Percentiles rank a stretch among this genome's conserved stretches.
These are phyloP conservation scores for Cydia pomonella DNA, from an alignment of 1,140 invertebrate genomes.

Conservation along the genomic window DNA sequence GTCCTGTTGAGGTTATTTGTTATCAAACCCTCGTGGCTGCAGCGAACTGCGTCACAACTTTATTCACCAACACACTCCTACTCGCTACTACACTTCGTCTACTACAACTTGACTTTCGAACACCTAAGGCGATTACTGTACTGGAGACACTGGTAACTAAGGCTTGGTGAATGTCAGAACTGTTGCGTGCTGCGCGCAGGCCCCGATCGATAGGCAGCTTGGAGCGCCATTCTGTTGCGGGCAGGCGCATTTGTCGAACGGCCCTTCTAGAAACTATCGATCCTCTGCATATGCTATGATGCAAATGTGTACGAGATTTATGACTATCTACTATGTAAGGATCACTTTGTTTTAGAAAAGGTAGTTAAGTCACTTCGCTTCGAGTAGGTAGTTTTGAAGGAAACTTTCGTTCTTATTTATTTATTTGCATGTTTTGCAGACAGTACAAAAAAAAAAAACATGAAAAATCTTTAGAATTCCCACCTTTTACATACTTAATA, in stretches of 20 bases:
- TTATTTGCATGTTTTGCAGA: no score
- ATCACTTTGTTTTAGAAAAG: no score
- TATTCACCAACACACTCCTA: neutral
- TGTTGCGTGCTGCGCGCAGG: conserved; percentile 19
- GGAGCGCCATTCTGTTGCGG: conserved; percentile 1
- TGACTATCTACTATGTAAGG: neutral
- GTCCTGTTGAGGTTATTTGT: conserved; percentile 17
- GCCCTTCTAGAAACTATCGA: conserved; percentile 26
- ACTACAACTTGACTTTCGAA: neutral
- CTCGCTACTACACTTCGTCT: neutral
- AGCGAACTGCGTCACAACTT: neutral
- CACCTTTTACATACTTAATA: no score
- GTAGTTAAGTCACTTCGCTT: no score
- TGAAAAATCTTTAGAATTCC: no score
- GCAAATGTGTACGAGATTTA: neutral
- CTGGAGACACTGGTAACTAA: neutral
- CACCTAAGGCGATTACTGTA: neutral
- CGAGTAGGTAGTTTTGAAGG: no score
- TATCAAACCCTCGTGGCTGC: conserved; percentile 10
- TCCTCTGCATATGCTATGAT: conserved; percentile 12
- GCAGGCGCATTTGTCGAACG: conserved; percentile 28
- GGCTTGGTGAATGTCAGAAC: neutral
- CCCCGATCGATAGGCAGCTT: neutral
- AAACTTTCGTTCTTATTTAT: no score
- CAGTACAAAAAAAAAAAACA: no score